Base-by-base conservation (phyloP, 2,888 invertebrate species). In the Melipona bicolor region DNA sequence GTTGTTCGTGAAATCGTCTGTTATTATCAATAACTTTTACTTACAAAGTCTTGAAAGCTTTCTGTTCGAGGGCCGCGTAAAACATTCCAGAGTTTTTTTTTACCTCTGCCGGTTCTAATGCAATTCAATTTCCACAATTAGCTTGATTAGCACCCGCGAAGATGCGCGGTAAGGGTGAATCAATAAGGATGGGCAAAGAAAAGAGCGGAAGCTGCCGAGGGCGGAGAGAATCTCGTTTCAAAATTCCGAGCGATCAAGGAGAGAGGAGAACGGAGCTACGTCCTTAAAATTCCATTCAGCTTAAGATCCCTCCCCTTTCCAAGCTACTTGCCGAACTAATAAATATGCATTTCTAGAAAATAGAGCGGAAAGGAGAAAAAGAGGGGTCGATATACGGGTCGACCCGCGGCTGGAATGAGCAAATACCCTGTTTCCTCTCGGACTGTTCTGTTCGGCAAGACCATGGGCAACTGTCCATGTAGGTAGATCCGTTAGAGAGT, bases 271-370 rank as follows among this genome's bases (percentile, higher is more conserved):
- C 43, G 84, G 81, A 82, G 79, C 79, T 87, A 88, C 87, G 88
- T 70, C 17, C 70, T 70, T 70, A 56, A 54, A 70, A 70, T 70
- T n/a, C 32, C 70, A 32, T 36, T 54, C 36, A 88, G 86, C 89
- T 90, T 85, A 88, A 89, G 87, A 88, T 72, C 77, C 83, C 84
- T 72, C 77, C 83, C 84, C 81, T 89, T 91, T 92, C 90, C 87
- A 90, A 88, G 84, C 84, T 88, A 80, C 85, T 88, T 85, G 85
- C 82, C 81, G 89, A 89, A 84, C 91, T 92, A 89, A 94, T 94
- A 93, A 93, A 93, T 94, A 94, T 93, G 92, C 93, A 93, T 92
- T 90, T 90, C 82, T 86, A 86, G 84, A 90, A 91, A 92, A 90
- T 91, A 92, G 64, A 43, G 21, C 43, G 64, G 91, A 90, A 81